Base-by-base conservation (phyloP, 1,140 invertebrate species). In the Monomorium pharaonis region DNA sequence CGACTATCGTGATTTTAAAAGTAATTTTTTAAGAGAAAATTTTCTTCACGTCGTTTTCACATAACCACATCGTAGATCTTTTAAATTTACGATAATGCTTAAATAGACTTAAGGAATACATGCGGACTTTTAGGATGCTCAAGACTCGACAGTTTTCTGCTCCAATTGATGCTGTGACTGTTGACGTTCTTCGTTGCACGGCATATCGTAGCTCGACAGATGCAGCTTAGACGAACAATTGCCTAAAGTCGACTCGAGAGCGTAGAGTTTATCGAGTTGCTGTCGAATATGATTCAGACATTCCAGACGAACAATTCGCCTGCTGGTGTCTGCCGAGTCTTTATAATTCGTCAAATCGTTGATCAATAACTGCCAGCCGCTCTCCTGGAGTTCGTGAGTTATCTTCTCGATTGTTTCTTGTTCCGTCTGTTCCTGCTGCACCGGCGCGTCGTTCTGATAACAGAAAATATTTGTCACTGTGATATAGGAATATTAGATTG, bases 261-360 rank as follows among this genome's bases (percentile, higher is more conserved):
- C 92, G 24, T 94, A 94, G 9, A 95, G 84, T 77, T 94, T 91
- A 58, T 86, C 91, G 5, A 94, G 90, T 81, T 95, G 93, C 2
- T 92, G 88, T 69, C 94, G 95, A 42, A 95, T 95, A 62, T 94
- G 95, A 81, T 94, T 94, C 67, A 95, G 85, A 70, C 95, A 94
- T 30, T 92, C 92, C 93, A 93, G 95, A 18, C 94, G 91, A 37
- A 95, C 84, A 58, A 92, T 90, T 69, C 92, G 94, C 37, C 94
- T 86, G 33, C 85, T 89, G 16, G 90, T 77, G 3, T 85, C 74
- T 18, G 88, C 86, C 21, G 49, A n/a, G 3, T 90, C 86, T 9
- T n/a, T 58, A 42, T 84, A 58, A 14, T 49, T 88, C 18, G 74
- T 58, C 16, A 85, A 10, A 58, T 56, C 87, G 18, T 89, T 77